Conservation (phyloP, 2,888 invertebrate species). For the Eurois occulta region DNA sequence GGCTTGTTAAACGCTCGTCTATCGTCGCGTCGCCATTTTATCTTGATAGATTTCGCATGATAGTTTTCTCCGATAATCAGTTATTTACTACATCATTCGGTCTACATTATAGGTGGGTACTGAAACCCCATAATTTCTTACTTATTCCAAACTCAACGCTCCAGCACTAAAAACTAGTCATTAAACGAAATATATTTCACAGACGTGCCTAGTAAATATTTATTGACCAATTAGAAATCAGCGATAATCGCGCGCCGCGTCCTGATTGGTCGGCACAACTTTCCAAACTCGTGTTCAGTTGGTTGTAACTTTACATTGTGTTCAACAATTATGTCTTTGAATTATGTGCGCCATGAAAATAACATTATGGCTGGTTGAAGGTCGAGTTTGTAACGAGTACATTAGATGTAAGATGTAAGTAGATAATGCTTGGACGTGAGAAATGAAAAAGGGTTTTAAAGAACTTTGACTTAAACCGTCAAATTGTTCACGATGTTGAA, state of each 20-base stretch:
- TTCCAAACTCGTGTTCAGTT: slow-evolving; percentile 62
- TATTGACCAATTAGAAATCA: slow-evolving; percentile 66
- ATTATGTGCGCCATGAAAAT: slow-evolving; percentile 72
- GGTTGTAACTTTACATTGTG: slow-evolving; percentile 70
- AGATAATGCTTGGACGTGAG: slow-evolving; percentile 8
- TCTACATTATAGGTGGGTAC: not conserved
- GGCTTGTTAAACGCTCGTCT: not conserved
- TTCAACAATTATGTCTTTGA: slow-evolving; percentile 69
- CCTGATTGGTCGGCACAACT: slow-evolving; percentile 61
- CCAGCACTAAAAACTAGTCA: slow-evolving; percentile 42
- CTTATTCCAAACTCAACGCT: slow-evolving; percentile 35
- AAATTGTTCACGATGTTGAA: no score
- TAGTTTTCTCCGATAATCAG: not conserved
- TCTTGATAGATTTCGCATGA: not conserved
- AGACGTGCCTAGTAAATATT: slow-evolving; percentile 62
- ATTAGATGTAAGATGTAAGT: slow-evolving; percentile 29
- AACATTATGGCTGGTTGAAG: slow-evolving; percentile 67
- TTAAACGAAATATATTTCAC: slow-evolving; percentile 56
- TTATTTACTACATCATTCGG: not conserved
- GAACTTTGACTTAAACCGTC: not conserved
- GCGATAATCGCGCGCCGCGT: slow-evolving; percentile 46
- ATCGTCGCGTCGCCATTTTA: not conserved
- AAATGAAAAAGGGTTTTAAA: not conserved
- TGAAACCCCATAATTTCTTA: slow-evolving; percentile 33
- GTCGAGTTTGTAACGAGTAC: slow-evolving; percentile 62